A percentile compares a stretch with the other conserved stretches of the same genome.
These are phyloP conservation scores for Paraescarpia echinospica DNA, from an alignment of 1,140 invertebrate genomes.

Conservation along the genomic window DNA sequence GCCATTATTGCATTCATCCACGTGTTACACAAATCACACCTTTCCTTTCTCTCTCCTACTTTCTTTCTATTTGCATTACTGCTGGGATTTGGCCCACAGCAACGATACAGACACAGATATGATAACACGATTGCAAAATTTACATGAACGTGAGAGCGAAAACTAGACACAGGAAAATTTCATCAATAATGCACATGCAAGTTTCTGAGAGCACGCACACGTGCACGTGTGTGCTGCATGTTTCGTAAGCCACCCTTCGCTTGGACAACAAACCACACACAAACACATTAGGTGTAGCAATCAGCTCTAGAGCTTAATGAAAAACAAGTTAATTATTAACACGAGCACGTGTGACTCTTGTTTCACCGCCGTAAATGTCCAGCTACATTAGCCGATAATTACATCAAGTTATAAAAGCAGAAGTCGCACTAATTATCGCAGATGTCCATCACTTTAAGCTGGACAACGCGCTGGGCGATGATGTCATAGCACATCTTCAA, in stretches of 20 bases:
- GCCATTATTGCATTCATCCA: not conserved
- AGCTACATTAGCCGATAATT: not conserved
- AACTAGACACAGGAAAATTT: not conserved
- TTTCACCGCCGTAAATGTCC: not conserved
- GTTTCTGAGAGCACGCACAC: not conserved
- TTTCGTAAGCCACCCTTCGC: not conserved
- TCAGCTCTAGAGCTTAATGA: not conserved
- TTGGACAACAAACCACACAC: not conserved
- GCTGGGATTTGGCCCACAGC: too few relatives aligned
- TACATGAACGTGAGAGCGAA: not conserved
- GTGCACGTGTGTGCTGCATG: not conserved
- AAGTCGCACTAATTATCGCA: not conserved
- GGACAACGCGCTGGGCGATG: not conserved
- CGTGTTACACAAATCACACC: not conserved
- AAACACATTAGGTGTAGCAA: not conserved
- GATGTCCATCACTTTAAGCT: not conserved
- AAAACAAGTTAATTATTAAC: not conserved
- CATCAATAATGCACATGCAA: not conserved
- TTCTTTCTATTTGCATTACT: not conserved
- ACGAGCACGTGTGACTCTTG: not conserved
- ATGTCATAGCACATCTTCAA: not conserved
- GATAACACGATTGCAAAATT: not conserved
- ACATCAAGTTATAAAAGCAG: not conserved
- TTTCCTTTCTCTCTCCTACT: not conserved
- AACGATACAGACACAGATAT: not conserved